Base-by-base conservation (phyloP, 2,888 invertebrate genomes). In the Lordiphosa fenestrarum region DNA sequence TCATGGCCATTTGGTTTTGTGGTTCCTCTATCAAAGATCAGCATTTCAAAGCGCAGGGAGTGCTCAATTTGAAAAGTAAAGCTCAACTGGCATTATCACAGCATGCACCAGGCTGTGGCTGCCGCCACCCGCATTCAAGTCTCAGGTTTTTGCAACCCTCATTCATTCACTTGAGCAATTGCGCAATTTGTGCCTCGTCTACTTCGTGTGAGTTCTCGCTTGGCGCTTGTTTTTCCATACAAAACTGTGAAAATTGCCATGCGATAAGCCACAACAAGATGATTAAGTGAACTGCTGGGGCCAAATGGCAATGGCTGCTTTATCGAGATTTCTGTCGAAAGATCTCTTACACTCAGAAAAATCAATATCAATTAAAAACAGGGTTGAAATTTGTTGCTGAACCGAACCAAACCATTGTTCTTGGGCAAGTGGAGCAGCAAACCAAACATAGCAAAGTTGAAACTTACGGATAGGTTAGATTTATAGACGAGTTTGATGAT, bases 61-160 rank as follows among this genome's bases (percentile, higher is more conserved):
- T 78, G 78, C 77, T 81, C 82, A 81, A 84, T 76, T 73, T 66
- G 64, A 81, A 83, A 76, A 80, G 81, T 73, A 73, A 76, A 77
- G 77, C 77, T 77, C 78, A 77, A 65, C 63, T 50, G 54, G 84
- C 74, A 77, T 77, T 77, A 84, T 84, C 77, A 81, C 77, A 77
- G 77, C 84, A 77, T 77, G 77, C 82, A 53, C 64, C 66, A 50
- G 21, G 19, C 9, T 46, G 61, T 55, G 19, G 19, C 4, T 3
- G 19, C 19, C 19, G 3, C 19, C 77, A 57, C 77, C 77, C 84
- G 84, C 77, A 77, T 77, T 63, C 53, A 44, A 52, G 71, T 84
- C 59, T 77, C 62, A 57, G 63, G 58, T 83, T 74, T 74, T 53
- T 55, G 63, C 67, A 66, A 67, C 67, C 69, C 52, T 64, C 56